Evolutionary conservation across 2,113 vertebrate genomes (phyloP), one percentile per base, ranked within the genome.

Genomic region (Motacilla alba): DNA sequence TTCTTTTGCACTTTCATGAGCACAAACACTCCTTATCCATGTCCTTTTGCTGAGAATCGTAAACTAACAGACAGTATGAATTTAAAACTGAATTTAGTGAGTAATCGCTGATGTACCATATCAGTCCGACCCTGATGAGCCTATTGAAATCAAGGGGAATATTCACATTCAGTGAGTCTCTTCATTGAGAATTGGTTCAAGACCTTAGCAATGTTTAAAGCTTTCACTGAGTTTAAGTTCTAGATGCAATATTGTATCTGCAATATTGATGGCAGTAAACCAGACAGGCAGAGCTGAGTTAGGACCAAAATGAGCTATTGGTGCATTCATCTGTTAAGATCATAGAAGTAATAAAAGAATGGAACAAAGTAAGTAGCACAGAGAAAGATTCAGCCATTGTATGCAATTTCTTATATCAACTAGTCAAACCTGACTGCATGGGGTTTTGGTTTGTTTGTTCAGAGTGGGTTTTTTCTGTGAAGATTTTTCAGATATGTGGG

Each of bases 241-340:
- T 44, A 75, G 81, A 52, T 78, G 56, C 66, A 89, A 56, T 87
- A 86, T 35, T 81, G 35, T 89, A 70, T 72, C 64, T 0, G 1
- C 63, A 81, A 26, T 78, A 86, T 68, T 75, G 80, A 90, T 78
- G 39, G 39, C 76, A 78, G 55, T 75, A 90, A 92, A 90, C 52
- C 76, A 91, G 59, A 87, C 35, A 78, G 76, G 35, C 60, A 78
- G n/a, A 94, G 52, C 22, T 68, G 76, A 89, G 73, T 68, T 83
- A 87, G 44, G 73, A 77, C 44, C 56, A 75, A 89, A 95, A 83
- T 68, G 60, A 93, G 35, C 73, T 87, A 75, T 84, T 41, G 60
- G 52, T 96, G 80, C 80, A 88, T 86, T 90, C 92, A 90, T 77
- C 75, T 94, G 86, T 92, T 95, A 90, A 94, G 73, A 93, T 75